These are phyloP conservation scores for Heliconius ethilla DNA, from an alignment of 2,888 invertebrate species.

Conservation along the genomic window DNA sequence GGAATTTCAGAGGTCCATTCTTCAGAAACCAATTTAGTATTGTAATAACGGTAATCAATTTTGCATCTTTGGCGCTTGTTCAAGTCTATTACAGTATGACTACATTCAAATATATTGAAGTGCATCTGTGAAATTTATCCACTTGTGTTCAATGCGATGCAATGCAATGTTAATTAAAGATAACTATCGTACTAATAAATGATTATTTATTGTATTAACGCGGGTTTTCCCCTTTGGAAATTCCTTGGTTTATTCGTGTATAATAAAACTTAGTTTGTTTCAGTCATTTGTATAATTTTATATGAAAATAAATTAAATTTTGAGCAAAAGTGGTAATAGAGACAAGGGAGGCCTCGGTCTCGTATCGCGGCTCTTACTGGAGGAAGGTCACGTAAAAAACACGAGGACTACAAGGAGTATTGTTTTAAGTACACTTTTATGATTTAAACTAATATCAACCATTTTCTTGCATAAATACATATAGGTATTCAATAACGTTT, in stretches of 20 bases:
- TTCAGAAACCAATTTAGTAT: conserved; percentile 69
- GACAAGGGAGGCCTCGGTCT: too few relatives aligned
- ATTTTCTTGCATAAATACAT: not conserved
- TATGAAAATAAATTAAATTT: not conserved
- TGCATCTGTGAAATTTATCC: conserved; percentile 43
- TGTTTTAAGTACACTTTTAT: too few relatives aligned
- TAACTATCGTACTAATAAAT: conserved; percentile 11
- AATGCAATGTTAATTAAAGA: conserved; percentile 19
- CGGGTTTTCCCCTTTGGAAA: not conserved
- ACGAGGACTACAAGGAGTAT: too few relatives aligned
- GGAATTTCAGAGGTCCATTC: conserved; percentile 24
- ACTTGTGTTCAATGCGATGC: conserved; percentile 29
- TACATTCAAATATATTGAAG: conserved; percentile 60
- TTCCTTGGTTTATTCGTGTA: not conserved
- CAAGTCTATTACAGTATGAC: conserved; percentile 74
- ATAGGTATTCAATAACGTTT: not conserved
- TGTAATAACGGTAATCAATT: conserved; percentile 82
- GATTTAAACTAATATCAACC: too few relatives aligned
- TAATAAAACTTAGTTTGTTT: not conserved
- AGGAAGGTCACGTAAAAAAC: too few relatives aligned
- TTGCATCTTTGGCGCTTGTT: conserved; percentile 78
- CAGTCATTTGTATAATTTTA: not conserved
- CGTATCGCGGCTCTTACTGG: too few relatives aligned
- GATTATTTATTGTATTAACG: conserved; percentile 2
- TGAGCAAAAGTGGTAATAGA: too few relatives aligned